Conservation (phyloP, 2,888 invertebrate genomes). For the Keiferia lycopersicella region DNA sequence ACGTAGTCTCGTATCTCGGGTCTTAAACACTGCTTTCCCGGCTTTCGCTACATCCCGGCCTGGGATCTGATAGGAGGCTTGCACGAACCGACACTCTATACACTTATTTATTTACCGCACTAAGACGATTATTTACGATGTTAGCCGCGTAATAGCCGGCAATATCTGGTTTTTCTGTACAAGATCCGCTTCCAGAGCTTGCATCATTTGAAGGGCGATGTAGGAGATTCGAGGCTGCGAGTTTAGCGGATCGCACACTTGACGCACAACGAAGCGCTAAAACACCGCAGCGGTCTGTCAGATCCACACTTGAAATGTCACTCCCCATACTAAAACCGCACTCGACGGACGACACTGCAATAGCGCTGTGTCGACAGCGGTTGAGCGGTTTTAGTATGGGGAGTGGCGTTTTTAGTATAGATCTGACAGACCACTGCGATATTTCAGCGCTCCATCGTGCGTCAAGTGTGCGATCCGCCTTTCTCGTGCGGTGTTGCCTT, state of each 20-base stretch:
- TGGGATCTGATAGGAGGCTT: conserved; percentile 67
- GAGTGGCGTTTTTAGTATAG: too few relatives aligned
- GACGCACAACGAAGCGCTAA: too few relatives aligned
- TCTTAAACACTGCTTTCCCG: conserved; percentile 74
- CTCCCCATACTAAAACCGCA: too few relatives aligned
- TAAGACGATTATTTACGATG: conserved; percentile 77
- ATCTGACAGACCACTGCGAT: too few relatives aligned
- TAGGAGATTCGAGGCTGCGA: conserved; percentile 55
- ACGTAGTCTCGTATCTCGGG: conserved; percentile 67
- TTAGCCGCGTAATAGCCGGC: conserved; percentile 69
- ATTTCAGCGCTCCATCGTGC: too few relatives aligned
- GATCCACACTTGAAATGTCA: too few relatives aligned
- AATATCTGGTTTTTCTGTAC: conserved; percentile 67
- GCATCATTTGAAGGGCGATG: conserved; percentile 60
- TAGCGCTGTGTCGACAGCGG: too few relatives aligned
- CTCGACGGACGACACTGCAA: too few relatives aligned
- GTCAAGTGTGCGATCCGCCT: too few relatives aligned
- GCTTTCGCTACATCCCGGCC: conserved; percentile 60
- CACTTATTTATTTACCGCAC: conserved; percentile 76
- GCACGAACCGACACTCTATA: conserved; percentile 61
- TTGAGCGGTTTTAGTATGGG: too few relatives aligned
- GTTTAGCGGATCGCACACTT: too few relatives aligned
- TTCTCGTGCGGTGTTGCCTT: conserved; percentile 43
- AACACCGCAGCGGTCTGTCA: too few relatives aligned
- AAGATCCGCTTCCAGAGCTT: conserved; percentile 61